These are phyloP conservation scores for Calyptommatus sinebrachiatus DNA, from an alignment of 2,113 vertebrate genomes.

Conservation along the genomic window DNA sequence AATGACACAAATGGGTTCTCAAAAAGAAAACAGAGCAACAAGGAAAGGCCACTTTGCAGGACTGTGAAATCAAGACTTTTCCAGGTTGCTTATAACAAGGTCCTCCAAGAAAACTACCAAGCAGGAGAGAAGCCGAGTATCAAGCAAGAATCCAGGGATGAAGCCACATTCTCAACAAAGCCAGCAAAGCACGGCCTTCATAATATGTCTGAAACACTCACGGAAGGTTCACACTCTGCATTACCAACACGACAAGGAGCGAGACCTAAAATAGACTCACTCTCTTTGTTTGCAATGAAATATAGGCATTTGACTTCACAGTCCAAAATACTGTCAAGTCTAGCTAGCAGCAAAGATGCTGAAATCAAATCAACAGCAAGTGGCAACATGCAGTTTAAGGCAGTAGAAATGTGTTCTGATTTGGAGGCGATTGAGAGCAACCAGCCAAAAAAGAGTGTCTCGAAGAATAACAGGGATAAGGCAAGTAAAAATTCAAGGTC, in stretches of 20 bases:
- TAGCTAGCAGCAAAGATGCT: slow-evolving; percentile 65
- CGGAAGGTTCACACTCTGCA: slow-evolving; percentile 36
- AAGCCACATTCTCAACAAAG: slow-evolving; percentile 41
- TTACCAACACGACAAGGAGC: neutral
- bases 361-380: slow-evolving; percentile 36
- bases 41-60: neutral
- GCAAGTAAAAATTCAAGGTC: slow-evolving; percentile 31
- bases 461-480: slow-evolving; percentile 25
- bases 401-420: slow-evolving; percentile 35
- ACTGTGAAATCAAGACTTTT: slow-evolving; percentile 39
- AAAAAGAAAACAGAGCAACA: slow-evolving; percentile 24
- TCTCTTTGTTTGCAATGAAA: slow-evolving; percentile 39
- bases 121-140: neutral
- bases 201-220: slow-evolving; percentile 33
- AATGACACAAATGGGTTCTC: slow-evolving; percentile 40
- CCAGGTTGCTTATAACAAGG: fast-evolving
- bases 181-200: slow-evolving; percentile 36
- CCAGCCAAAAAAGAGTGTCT: slow-evolving; percentile 29
- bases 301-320: slow-evolving; percentile 51
- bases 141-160: neutral
- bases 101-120: neutral
- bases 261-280: slow-evolving; percentile 38
- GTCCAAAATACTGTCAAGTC: slow-evolving; percentile 59
- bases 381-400: slow-evolving; percentile 17
- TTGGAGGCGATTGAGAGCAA: slow-evolving; percentile 22